Evolutionary conservation across 2,797 vertebrate species (phyloP), one percentile per base, ranked within the genome.

Genomic region (Cossypha niveicapilla): DNA sequence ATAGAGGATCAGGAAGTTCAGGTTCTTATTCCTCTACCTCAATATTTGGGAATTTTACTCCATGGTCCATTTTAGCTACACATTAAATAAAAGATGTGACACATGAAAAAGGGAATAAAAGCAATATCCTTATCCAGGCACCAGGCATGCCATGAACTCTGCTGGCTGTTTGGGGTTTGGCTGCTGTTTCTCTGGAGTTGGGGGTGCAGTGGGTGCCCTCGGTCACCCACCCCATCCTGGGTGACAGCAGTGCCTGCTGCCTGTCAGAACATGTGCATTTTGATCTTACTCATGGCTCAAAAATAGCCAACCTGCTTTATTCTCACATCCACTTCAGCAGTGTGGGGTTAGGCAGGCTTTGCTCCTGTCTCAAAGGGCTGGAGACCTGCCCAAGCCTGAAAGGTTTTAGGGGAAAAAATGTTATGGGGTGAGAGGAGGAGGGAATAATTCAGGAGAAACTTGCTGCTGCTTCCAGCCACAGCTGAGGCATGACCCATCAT

Each of bases 121-220:
- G 4, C 50, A 57, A 41, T 19, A 35, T 25, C 18, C 27, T n/a
- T 30, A 23, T 6, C 53, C 39, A 22, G 51, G n/a, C 14, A 5
- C 1, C 12, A n/a, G 32, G 11, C 0, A 1, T 27, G 19, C n/a
- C 0, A 0, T 5, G 47, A 6, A 2, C 32, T 24, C 1, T 17
- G 28, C 11, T 2, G 3, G 47, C 53, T 45, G 0, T 22, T 9
- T 5, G 19, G 44, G 12, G 6, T n/a, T 53, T 23, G 47, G 37
- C 10, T 77, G 74, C 27, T 45, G 17, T 42, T 83, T 41, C 30
- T 32, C 53, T 37, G 57, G 57, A 42, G 30, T 0, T 42, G 50
- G 27, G 7, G 12, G 21, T 48, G 9, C 63, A 13, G 39, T 2
- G 10, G 24, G 12, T 77, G 17, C 57, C 53, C 65, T 73, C 0